These are phyloP conservation scores for Turdus rufiventris DNA, from an alignment of 2,113 vertebrate genomes.

Conservation along the genomic window DNA sequence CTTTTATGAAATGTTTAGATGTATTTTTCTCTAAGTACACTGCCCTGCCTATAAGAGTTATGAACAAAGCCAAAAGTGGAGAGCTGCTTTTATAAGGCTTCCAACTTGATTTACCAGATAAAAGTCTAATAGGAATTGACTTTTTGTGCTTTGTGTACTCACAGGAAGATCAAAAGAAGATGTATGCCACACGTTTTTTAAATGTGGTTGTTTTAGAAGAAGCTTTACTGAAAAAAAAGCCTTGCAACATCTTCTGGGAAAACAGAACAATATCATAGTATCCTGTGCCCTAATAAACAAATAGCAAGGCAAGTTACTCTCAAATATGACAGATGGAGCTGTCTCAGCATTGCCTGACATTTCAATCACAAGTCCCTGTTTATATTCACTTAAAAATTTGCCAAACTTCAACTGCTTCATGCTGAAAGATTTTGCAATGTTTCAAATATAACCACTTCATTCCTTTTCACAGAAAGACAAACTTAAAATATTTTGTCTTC, in stretches of 20 bases:
- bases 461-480: neutral
- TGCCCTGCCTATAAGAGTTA: neutral
- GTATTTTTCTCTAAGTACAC: neutral
- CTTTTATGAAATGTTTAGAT: neutral
- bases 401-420: neutral
- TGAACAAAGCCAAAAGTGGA: neutral
- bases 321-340: neutral
- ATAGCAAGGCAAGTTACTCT: neutral
- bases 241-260: neutral
- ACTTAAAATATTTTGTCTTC: neutral
- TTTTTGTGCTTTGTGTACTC: neutral
- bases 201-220: neutral
- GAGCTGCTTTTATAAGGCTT: neutral
- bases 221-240: neutral
- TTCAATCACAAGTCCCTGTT: neutral
- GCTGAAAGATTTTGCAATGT: neutral
- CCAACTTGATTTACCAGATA: constrained; percentile 10
- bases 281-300: neutral
- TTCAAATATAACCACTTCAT: neutral
- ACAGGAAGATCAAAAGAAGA: constrained; percentile 23
- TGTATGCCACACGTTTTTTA: neutral
- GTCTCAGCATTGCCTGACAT: neutral
- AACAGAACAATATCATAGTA: neutral
- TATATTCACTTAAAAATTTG: neutral
- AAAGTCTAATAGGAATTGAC: constrained; percentile 13